Evolutionary conservation across 1,140 invertebrate genomes (phyloP), one percentile per base, ranked within the genome.

Genomic region (Rhynchophorus ferrugineus): DNA sequence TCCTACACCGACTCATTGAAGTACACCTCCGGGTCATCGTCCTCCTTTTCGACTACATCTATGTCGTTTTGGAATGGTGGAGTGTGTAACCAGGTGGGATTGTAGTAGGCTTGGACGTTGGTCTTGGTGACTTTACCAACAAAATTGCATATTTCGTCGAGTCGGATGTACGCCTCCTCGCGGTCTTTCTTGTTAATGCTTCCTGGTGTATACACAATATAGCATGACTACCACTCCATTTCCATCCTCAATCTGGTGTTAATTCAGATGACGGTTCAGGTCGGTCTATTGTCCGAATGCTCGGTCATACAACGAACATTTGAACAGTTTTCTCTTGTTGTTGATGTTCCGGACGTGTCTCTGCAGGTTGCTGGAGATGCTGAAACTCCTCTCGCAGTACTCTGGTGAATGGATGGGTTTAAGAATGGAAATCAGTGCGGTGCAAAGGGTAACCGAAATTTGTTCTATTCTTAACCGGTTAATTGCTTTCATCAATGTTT

Each of bases 241-340:
- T 0, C 79, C 77, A 54, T 85, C 79, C 62, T 93, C 89, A 9
- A 86, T 82, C 64, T 98, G 94, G 71, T 99, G 95, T 64, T 98
- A 98, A 78, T 95, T 94, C 61, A 98, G 72, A 70, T 98, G 96
- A 54, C 96, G 78, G 71, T 98, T 95, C 33, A 98, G 77, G 71
- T 98, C 99, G 2, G 95, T 98, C 72, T 98, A 95, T 71, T 99
- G 95, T 0, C 95, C 95, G 70, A 98, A 98, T 69, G 94, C 95
- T 39, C 89, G 77, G 66, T 91, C 87, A 65, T 86, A 89, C 14
- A 96, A 68, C 1, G 82, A 76, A 68, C 87, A 91, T 56, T 84
- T 82, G 67, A 91, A 91, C 0, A 91, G 91, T 37, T 89, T 83
- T 70, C 95, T 90, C 69, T 95, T 95, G 73, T 99, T 96, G 73